Conservation (phyloP, 2,888 invertebrate genomes). For the Notocelia uddmanniana region DNA sequence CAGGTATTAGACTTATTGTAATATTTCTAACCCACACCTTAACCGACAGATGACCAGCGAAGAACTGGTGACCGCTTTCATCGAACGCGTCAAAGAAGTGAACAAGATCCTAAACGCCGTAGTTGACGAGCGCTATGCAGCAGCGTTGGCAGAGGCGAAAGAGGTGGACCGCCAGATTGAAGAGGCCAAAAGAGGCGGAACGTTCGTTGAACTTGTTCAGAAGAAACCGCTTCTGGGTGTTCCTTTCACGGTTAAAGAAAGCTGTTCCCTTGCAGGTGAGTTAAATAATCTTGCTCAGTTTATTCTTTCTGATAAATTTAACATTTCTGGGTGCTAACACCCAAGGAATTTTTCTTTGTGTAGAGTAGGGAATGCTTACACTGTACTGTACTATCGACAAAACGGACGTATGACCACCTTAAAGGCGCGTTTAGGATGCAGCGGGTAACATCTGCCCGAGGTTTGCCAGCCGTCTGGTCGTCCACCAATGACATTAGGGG, state of each 20-base stretch:
- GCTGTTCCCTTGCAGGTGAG: conserved; percentile 90
- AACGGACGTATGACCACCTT: too few relatives aligned
- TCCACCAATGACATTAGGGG: too few relatives aligned
- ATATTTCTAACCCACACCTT: too few relatives aligned
- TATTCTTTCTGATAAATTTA: not conserved
- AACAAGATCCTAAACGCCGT: conserved; percentile 90
- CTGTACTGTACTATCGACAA: too few relatives aligned
- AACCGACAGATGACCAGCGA: conserved; percentile 85
- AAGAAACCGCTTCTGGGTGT: conserved; percentile 91
- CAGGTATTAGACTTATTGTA: too few relatives aligned
- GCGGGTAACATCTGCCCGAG: too few relatives aligned
- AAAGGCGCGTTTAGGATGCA: too few relatives aligned
- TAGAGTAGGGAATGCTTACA: too few relatives aligned
- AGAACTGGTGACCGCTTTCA: conserved; percentile 86
- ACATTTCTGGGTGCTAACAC: not conserved
- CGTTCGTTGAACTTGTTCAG: conserved; percentile 71
- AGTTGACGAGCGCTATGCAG: conserved; percentile 87
- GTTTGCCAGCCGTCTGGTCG: too few relatives aligned
- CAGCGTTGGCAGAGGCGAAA: conserved; percentile 88
- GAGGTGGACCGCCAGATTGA: conserved; percentile 79
- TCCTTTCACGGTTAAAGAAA: conserved; percentile 93
- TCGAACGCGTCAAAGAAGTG: conserved; percentile 87
- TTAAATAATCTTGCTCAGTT: not conserved
- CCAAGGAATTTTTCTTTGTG: too few relatives aligned
- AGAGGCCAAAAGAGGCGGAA: conserved; percentile 60